Base-by-base conservation (phyloP, 2,113 vertebrate genomes). In the Cephalophus harveyi region DNA sequence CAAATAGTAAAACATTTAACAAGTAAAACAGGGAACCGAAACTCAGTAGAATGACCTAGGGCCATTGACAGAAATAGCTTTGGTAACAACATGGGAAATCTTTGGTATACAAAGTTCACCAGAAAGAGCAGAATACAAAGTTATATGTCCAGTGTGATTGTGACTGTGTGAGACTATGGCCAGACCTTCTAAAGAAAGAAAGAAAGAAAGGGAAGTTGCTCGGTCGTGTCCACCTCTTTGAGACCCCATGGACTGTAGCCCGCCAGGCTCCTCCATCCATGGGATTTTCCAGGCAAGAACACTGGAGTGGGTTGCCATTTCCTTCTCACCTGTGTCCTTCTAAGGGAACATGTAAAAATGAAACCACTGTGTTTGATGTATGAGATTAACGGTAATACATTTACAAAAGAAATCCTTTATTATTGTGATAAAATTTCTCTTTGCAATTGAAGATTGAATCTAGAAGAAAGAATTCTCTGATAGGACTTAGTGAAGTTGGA, bases 381-480 rank as follows among this genome's bases (percentile, higher is more conserved):
- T 60, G 36, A 13, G 40, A 84, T 90, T 95, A 71, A 21, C 15
- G 7, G 8, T 74, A 27, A 93, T 16, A 43, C 12, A 88, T 33
- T 64, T 71, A 8, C 62, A 89, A 93, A 88, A 25, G 36, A 79
- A 93, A 62, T 13, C 11, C 8, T 82, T 92, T 60, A n/a, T 36
- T 60, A 48, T 76, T 88, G 57, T 62, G 76, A 27, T 48, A 67
- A 94, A 95, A 86, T 59, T 59, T 28, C 19, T 46, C 54, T 62
- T 91, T 89, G 21, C 6, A 23, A n/a, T 67, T 87, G 28, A 86
- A 92, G 27, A 30, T 3, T 40, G 27, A 54, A 4, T 83, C 40
- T 19, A 60, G 52, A 91, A 85, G 52, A 76, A 96, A 97, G 10
- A 6, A 89, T 40, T 94, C 79, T 95, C 88, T 71, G 84, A 36